Evolutionary conservation across 2,113 vertebrate species (phyloP), one percentile per base, ranked within the genome.

Genomic region (Ciconia maguari): DNA sequence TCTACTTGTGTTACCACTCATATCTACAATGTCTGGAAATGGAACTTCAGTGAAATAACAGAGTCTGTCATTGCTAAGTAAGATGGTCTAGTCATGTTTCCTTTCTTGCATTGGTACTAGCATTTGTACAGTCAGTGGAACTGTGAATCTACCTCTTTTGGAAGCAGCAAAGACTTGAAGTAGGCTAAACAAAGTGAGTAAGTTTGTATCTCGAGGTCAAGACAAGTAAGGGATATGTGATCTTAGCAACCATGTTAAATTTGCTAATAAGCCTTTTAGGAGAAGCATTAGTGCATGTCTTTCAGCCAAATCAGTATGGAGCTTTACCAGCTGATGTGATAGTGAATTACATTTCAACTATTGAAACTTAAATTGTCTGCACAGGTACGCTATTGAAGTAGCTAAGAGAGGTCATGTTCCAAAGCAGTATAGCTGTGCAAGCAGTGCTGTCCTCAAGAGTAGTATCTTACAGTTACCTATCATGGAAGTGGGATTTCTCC

Each of bases 361-460:
- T 8, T 77, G 51, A 64, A 95, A 65, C 38, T 72, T 44, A 46
- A 60, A 42, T 51, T 90, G 55, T 41, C 30, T 62, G 49, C 26
- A 51, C 22, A 46, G 46, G 5, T 54, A 13, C 0, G 0, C n/a
- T 68, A 0, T 4, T 82, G 25, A 79, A 78, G 55, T 49, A 62
- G 22, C 19, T 62, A 38, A 54, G 60, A 81, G n/a, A 78, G 32
- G 18, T 78, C 3, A 4, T 49, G 32, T 57, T 49, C 34, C 48
- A 66, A 21, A 87, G 64, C 24, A 78, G 49, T 48, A 7, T 9
- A 62, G 6, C 36, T 78, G 68, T 81, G 69, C 65, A 66, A 77
- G 54, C 36, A 91, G 51, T 19, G 9, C 34, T 57, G 1, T 86
- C 46, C 36, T 70, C 27, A 48, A 48, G 76, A 38, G 38, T 4